Evolutionary conservation across 2,797 vertebrate genomes (phyloP), one percentile per base, ranked within the genome.

Genomic region (Oreochromis grahami): DNA sequence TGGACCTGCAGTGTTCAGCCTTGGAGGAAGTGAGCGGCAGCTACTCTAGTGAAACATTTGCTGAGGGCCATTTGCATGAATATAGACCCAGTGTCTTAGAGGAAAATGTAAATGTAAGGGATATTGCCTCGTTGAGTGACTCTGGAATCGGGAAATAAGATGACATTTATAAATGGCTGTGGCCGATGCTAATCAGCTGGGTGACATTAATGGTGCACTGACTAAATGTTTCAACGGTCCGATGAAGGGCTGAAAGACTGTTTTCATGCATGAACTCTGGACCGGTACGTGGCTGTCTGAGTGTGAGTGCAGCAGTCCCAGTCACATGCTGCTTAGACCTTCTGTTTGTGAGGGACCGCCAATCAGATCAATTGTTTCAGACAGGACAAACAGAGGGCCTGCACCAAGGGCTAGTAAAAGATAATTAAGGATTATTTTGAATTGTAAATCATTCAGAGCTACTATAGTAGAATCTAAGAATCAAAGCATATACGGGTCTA

Each of bases 211-310:
- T 10, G 21, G 13, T 45, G 38, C 5, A 26, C 38, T 3, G 21
- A 45, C 38, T 70, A 26, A 70, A 70, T 15, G 65, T 26, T 70
- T 70, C 41, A 70, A 17, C 4, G 3, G 65, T 29, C 21, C 45
- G 65, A 70, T 45, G 65, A 70, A 29, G 41, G 3, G 2, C 41
- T 29, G 41, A 45, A 45, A 48, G 41, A 72, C 41, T 3, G 24
- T 32, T 72, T 72, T 48, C 43, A 48, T 72, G 41, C 43, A 48
- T 72, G 68, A 19, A 45, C 41, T 72, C 41, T 70, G 38, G 38
- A 43, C 19, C 1, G 5, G 58, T 60, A n/a, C 32, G 0, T 0
- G 1, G 2, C 21, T 26, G 14, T 45, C 65, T 72, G 24, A 29
- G 14, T 72, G 41, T 72, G 68, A 72, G 41, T 26, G 14, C 41